phyloP scores from a whole-genome alignment of 1,140 invertebrate genomes.

The Copidosoma floridanum region DNA sequence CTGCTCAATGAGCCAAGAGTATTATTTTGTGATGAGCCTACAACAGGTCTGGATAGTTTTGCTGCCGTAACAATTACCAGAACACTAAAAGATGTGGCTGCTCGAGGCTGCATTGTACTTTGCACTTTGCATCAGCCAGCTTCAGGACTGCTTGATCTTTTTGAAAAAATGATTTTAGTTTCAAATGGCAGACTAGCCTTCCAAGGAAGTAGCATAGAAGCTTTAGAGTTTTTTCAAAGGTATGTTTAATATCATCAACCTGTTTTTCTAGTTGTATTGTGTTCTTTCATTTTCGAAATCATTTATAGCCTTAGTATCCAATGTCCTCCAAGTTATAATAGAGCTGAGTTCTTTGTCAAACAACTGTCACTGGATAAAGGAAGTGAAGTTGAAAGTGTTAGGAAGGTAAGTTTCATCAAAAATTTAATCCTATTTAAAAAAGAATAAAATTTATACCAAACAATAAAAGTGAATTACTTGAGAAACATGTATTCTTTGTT shows the following conservation, averaged over 20 bases:
- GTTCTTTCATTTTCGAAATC: not conserved
- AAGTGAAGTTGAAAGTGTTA: slow-evolving; percentile 54
- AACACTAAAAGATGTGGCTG: slow-evolving; percentile 65
- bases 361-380: slow-evolving; percentile 62
- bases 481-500: too few species aligned
- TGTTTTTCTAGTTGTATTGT: too few species aligned
- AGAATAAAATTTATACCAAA: too few species aligned
- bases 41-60: slow-evolving; percentile 80
- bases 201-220: slow-evolving; percentile 69
- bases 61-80: slow-evolving; percentile 73
- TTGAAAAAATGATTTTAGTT: slow-evolving; percentile 76
- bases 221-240: slow-evolving; percentile 65
- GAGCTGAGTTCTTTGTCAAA: slow-evolving; percentile 70
- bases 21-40: slow-evolving; percentile 81
- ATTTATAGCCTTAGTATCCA: slow-evolving; percentile 58
- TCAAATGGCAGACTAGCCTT: slow-evolving; percentile 78
- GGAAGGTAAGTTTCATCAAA: slow-evolving; percentile 34
- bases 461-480: too few species aligned
- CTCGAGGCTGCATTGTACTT: slow-evolving; percentile 72
- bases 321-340: slow-evolving; percentile 69
- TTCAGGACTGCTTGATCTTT: slow-evolving; percentile 78
- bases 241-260: slow-evolving; percentile 38
- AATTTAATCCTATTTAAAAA: too few species aligned
- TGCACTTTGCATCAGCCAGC: slow-evolving; percentile 87
- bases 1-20: slow-evolving; percentile 74